Percentiles rank a stretch among this genome's conserved stretches.
These are phyloP conservation scores for Phalacrocorax pelagicus DNA, from an alignment of 2,113 vertebrate species.

Conservation along the genomic window DNA sequence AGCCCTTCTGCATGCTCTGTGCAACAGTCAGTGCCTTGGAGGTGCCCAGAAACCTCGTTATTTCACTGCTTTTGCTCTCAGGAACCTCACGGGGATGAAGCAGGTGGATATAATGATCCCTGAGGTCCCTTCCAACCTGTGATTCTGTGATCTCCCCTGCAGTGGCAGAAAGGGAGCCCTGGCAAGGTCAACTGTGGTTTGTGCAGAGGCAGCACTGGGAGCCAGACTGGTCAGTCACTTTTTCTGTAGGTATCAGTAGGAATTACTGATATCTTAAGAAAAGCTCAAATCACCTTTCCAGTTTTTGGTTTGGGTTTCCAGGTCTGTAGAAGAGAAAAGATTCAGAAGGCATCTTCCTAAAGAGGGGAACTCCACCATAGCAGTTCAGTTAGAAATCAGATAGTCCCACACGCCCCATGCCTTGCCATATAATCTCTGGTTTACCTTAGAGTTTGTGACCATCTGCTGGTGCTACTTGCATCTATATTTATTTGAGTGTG, in stretches of 20 bases:
- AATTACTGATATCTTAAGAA: not conserved
- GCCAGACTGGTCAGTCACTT: not conserved
- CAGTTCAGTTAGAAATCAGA: not conserved
- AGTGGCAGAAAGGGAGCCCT: not conserved
- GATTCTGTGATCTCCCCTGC: not conserved
- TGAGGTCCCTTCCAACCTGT: too few relatives aligned
- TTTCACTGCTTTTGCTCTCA: not conserved
- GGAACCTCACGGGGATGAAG: not conserved
- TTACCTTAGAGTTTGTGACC: not conserved
- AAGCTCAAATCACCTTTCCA: not conserved
- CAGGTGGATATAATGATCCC: not conserved
- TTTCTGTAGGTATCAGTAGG: not conserved
- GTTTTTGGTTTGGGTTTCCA: not conserved
- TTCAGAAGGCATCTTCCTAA: not conserved
- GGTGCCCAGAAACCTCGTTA: not conserved
- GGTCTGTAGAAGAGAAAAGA: not conserved
- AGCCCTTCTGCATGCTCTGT: not conserved
- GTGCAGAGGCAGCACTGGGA: not conserved
- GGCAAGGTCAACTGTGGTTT: not conserved
- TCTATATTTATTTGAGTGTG: not conserved
- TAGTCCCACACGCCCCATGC: not conserved
- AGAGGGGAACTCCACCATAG: not conserved
- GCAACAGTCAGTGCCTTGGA: not conserved
- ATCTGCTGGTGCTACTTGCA: not conserved
- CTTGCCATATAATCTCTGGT: not conserved